A percentile compares a stretch with the other conserved stretches of the same genome.
phyloP scores from a whole-genome alignment of 2,888 invertebrate genomes.

The Chymomyza amoena region DNA sequence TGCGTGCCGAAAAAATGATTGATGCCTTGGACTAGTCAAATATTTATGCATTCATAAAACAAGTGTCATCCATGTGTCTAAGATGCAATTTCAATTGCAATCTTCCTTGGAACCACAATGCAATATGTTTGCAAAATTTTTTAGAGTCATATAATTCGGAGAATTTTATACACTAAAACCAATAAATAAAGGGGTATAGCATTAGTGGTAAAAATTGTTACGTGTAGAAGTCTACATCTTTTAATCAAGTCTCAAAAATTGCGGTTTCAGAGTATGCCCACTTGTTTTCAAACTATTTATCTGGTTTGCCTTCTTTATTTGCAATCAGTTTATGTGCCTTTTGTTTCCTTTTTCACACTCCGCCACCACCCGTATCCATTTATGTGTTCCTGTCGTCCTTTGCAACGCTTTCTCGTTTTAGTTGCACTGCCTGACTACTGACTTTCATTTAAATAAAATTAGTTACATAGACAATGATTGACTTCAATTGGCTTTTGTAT shows the following conservation, averaged over 20 bases:
- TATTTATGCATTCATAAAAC: conserved; percentile 35
- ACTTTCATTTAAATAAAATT: conserved; percentile 67
- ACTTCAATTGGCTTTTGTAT: conserved; percentile 72
- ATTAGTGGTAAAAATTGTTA: no score
- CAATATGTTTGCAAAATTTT: no score
- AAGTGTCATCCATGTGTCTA: no score
- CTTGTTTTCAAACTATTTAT: background rate
- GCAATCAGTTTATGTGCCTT: conserved; percentile 24
- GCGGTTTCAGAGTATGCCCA: no score
- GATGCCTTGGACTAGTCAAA: conserved; percentile 22
- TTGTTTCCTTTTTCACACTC: background rate
- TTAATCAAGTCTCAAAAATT: no score
- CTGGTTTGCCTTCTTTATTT: conserved; percentile 1
- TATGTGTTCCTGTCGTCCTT: conserved; percentile 8
- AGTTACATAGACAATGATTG: conserved; percentile 71
- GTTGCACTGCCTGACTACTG: conserved; percentile 17
- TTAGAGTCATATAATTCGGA: background rate
- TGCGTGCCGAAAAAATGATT: background rate
- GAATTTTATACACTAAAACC: no score
- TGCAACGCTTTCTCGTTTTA: background rate
- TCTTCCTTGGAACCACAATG: no score
- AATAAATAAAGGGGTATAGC: no score
- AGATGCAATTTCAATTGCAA: no score
- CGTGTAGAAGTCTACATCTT: no score
- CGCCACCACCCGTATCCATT: background rate